phyloP scores from a whole-genome alignment of 2,113 vertebrate species.

The Leptosomus discolor region DNA sequence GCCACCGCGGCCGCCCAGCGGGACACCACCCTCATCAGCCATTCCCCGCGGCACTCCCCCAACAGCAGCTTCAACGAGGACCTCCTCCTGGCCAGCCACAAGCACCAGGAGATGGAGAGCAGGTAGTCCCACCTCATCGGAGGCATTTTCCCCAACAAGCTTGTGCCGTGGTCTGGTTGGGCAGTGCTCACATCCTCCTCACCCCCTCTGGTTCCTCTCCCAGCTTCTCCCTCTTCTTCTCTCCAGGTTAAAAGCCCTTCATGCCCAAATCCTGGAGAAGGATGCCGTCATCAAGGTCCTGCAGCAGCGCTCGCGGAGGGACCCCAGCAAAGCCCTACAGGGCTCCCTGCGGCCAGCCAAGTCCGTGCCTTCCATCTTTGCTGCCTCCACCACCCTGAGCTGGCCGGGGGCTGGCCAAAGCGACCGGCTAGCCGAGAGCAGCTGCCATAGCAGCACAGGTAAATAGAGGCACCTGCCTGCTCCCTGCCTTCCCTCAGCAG shows the following conservation, averaged over 20 bases:
- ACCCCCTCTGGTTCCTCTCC: neutral
- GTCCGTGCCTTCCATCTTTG: conserved; percentile 87
- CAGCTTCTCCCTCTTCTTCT: neutral
- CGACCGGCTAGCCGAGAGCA: neutral
- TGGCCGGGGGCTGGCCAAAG: conserved; percentile 46
- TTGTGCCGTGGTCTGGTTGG: rapidly evolving
- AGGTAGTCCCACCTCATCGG: conserved; percentile 69
- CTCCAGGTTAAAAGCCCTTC: conserved; percentile 87
- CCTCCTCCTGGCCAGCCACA: conserved; percentile 82
- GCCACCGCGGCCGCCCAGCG: conserved; percentile 93
- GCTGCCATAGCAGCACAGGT: conserved; percentile 57
- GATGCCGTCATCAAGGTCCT: conserved; percentile 95
- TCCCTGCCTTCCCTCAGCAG: rapidly evolving
- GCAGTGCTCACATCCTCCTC: neutral
- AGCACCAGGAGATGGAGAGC: conserved; percentile 96
- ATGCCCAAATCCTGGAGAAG: conserved; percentile 94
- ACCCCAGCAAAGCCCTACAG: conserved; percentile 80
- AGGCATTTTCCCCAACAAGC: neutral
- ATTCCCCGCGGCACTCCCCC: conserved; percentile 89
- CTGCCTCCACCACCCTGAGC: neutral
- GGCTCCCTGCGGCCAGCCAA: conserved; percentile 84
- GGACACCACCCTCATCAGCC: conserved; percentile 96
- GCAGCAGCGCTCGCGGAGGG: conserved; percentile 87
- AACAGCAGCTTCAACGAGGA: conserved; percentile 93
- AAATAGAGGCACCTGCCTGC: rapidly evolving